Conservation (phyloP, 37 sponge, comb jelly and placozoan genomes). For the Chondrosia reniformis region DNA sequence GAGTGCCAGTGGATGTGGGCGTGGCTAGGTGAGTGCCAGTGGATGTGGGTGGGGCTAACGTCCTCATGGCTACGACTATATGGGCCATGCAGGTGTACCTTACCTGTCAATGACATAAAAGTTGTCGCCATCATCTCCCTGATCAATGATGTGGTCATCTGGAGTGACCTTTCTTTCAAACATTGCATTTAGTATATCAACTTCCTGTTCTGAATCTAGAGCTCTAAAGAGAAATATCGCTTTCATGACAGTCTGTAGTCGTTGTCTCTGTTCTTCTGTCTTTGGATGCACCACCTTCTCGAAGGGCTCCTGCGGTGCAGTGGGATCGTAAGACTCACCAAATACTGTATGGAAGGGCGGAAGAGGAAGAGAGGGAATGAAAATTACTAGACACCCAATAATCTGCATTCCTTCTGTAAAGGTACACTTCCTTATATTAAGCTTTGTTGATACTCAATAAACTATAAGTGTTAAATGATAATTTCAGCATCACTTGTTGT, state of each 20-base stretch:
- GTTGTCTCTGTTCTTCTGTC: constrained; percentile 82
- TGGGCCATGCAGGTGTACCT: not conserved
- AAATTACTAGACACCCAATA: not conserved
- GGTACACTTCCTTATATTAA: not conserved
- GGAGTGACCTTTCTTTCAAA: constrained; percentile 81
- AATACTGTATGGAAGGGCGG: constrained; percentile 35
- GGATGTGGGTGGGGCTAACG: no score
- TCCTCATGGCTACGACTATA: no score
- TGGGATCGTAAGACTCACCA: constrained; percentile 80
- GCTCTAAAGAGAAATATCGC: constrained; percentile 77
- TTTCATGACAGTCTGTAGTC: constrained; percentile 58
- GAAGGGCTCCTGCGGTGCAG: constrained; percentile 30
- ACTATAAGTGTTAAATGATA: no score
- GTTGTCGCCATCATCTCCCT: constrained; percentile 92
- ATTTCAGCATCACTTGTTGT: no score
- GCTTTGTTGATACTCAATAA: not conserved
- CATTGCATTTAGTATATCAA: constrained; percentile 89
- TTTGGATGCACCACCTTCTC: constrained; percentile 78
- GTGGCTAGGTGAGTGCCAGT: no score
- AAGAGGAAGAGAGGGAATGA: no score
- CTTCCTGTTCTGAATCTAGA: constrained; percentile 76
- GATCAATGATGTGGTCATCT: constrained; percentile 83
- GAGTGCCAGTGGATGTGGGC: no score
- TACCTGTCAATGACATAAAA: constrained; percentile 97
- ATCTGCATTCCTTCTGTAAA: not conserved